phyloP scores from a whole-genome alignment of 2,888 invertebrate species.

The Blastobasis adustella region DNA sequence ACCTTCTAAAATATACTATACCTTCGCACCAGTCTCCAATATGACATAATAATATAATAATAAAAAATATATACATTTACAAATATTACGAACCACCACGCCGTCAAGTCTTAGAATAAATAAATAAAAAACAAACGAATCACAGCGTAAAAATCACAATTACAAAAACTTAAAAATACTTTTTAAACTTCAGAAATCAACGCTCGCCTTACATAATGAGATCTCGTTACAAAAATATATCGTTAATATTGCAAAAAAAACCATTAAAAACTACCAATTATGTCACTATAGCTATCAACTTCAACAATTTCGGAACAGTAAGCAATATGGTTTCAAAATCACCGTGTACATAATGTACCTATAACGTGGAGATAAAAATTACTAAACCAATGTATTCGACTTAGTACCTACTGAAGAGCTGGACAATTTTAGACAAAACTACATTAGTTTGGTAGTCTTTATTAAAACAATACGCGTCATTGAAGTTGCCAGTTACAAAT shows the following conservation, averaged over 20 bases:
- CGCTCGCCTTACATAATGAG: constrained; percentile 40
- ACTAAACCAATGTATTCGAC: too few species aligned
- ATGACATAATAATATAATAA: constrained; percentile 27
- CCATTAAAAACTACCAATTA: constrained; percentile 44
- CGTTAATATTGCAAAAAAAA: constrained; percentile 55
- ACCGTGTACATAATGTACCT: constrained; percentile 1
- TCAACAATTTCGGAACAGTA: constrained; percentile 63
- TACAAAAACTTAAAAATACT: constrained; percentile 20
- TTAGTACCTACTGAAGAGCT: too few species aligned
- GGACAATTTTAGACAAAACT: too few species aligned
- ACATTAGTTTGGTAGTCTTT: too few species aligned
- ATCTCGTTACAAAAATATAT: constrained; percentile 59
- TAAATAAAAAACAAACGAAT: constrained; percentile 40
- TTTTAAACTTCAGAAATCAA: constrained; percentile 26
- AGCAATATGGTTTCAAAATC: constrained; percentile 60
- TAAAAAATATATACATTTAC: constrained; percentile 29
- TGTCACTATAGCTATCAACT: constrained; percentile 53
- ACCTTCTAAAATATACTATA: constrained; percentile 18
- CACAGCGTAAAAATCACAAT: constrained; percentile 59
- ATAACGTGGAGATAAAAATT: too few species aligned
- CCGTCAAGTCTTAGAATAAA: constrained; percentile 20
- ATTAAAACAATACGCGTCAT: neutral
- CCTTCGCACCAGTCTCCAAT: constrained; percentile 47
- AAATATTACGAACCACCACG: constrained; percentile 19
- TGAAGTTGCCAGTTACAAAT: neutral